Conservation (phyloP, 1,140 invertebrate genomes). For the Hyposmocoma kahamanoa region DNA sequence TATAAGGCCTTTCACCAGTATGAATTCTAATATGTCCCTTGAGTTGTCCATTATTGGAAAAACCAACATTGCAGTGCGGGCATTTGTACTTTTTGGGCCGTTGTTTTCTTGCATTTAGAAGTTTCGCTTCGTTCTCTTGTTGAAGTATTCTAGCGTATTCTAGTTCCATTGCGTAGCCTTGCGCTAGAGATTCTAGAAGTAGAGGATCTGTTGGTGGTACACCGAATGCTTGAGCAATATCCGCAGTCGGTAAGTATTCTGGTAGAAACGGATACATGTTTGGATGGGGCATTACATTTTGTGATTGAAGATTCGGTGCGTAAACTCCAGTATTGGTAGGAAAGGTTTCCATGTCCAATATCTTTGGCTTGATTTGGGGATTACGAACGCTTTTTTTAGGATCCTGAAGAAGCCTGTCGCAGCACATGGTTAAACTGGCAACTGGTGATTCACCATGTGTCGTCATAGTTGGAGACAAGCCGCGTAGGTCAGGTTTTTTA, state of each 20-base stretch:
- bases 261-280: conserved; percentile 17
- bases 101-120: conserved; percentile 80
- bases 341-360: too few species aligned
- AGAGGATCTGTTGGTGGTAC: conserved; percentile 69
- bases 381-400: conserved; percentile 22
- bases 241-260: conserved; percentile 53
- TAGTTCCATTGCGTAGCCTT: conserved; percentile 77
- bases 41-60: conserved; percentile 94
- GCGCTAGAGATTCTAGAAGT: conserved; percentile 69
- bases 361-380: conserved; percentile 11
- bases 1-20: conserved; percentile 92
- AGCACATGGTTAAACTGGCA: conserved; percentile 47
- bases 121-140: conserved; percentile 78
- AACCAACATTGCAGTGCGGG: conserved; percentile 90
- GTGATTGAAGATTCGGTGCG: conserved; percentile 10
- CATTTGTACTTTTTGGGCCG: conserved; percentile 92
- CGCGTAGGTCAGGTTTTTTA: conserved; percentile 16
- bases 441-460: conserved; percentile 34
- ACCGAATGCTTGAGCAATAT: conserved; percentile 69
- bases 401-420: conserved; percentile 47
- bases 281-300: conserved; percentile 1
- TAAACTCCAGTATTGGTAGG: not conserved
- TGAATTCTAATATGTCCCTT: conserved; percentile 94
- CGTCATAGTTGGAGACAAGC: conserved; percentile 3
- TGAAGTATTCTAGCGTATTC: conserved; percentile 79